Evolutionary conservation across 2,888 invertebrate species (phyloP).

Genomic region (Callyntrura sp.): DNA sequence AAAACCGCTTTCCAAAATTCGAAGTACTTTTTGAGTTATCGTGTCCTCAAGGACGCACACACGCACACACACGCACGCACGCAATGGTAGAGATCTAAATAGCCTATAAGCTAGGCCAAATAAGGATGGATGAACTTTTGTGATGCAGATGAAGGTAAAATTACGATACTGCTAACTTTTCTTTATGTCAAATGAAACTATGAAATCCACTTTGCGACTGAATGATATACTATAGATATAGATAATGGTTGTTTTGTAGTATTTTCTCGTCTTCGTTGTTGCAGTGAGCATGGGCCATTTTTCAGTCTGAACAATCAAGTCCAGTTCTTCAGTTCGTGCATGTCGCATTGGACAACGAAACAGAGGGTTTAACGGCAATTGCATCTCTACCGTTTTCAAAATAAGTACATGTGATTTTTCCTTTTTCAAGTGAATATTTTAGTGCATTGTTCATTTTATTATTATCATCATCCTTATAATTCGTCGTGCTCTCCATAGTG

Average conservation of each 20-base stretch:
- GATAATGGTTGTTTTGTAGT: constrained; percentile 27
- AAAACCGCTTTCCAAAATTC: no score
- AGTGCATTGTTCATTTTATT: no score
- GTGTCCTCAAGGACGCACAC: no score
- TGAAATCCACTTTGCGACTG: background rate
- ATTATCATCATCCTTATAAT: no score
- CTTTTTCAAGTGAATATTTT: no score
- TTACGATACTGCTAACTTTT: constrained; percentile 50
- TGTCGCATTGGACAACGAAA: constrained; percentile 42
- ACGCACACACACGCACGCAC: no score
- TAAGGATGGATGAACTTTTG: no score
- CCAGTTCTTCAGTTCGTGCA: constrained; percentile 62
- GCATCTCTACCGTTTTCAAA: background rate
- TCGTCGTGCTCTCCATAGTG: no score
- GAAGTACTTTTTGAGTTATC: no score
- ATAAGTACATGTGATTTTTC: background rate
- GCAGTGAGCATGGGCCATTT: constrained; percentile 58
- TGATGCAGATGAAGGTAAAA: constrained; percentile 27
- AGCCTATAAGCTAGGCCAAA: no score
- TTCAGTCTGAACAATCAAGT: constrained; percentile 56
- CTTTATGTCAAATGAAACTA: constrained; percentile 8
- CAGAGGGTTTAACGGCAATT: constrained; percentile 60
- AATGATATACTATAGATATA: constrained; percentile 16
- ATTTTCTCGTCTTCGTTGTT: constrained; percentile 47
- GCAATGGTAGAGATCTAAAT: no score